Conservation (phyloP, 2,113 vertebrate species). For the Balaenoptera acutorostrata region DNA sequence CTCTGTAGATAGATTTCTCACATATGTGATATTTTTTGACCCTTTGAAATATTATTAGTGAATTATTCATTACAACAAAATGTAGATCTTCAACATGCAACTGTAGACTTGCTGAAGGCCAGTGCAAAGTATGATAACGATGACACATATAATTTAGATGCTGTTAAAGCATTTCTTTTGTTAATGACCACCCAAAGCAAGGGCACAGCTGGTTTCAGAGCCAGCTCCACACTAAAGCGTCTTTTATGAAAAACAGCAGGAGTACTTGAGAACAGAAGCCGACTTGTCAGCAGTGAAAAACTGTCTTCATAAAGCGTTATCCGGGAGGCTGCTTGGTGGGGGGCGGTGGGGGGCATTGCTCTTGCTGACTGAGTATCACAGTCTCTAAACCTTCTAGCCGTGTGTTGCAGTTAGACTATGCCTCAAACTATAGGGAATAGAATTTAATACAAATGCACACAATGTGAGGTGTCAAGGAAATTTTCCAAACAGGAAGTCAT, state of each 20-base stretch:
- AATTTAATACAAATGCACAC: conserved; percentile 30
- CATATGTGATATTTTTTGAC: not conserved
- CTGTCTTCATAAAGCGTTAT: not conserved
- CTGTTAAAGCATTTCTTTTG: not conserved
- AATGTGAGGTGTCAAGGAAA: not conserved
- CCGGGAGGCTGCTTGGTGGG: not conserved
- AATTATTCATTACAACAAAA: conserved; percentile 12
- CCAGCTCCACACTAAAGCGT: not conserved
- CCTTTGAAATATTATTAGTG: not conserved
- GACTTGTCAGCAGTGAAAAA: conserved; percentile 4
- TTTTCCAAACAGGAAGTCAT: conserved; percentile 42
- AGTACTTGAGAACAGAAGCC: not conserved
- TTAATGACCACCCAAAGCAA: not conserved
- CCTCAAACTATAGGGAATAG: not conserved
- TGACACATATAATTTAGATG: not conserved
- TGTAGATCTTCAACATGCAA: not conserved
- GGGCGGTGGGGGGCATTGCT: not conserved
- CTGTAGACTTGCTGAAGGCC: not conserved
- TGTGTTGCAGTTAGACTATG: not conserved
- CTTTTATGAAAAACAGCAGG: conserved; percentile 31
- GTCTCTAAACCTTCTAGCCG: not conserved
- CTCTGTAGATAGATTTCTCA: not conserved
- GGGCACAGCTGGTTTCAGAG: not conserved
- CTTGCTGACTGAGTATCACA: conserved; percentile 13
- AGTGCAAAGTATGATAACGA: not conserved